phyloP scores from a whole-genome alignment of 2,113 vertebrate species.

The Peromyscus maniculatus region DNA sequence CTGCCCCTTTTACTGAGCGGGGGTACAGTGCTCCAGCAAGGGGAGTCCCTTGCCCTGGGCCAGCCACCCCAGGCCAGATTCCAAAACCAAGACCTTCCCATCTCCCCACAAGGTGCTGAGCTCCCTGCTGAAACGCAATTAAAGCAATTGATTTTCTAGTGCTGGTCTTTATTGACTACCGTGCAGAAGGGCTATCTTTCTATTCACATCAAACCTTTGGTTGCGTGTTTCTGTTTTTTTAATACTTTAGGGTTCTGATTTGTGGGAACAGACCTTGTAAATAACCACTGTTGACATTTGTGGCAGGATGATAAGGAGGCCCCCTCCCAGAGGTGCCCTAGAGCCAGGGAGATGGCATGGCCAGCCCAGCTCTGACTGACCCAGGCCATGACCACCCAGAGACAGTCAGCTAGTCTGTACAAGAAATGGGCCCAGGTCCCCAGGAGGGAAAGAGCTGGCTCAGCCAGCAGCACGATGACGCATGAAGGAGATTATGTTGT shows the following conservation, averaged over 20 bases:
- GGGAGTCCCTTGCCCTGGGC: conserved; percentile 28
- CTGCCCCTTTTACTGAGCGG: conserved; percentile 1
- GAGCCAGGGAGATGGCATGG: not conserved
- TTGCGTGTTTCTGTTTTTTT: conserved; percentile 61
- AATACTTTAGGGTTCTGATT: conserved; percentile 74
- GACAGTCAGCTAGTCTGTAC: not conserved
- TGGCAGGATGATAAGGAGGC: conserved; percentile 65
- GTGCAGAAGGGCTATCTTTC: conserved; percentile 91
- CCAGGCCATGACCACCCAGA: conserved; percentile 9
- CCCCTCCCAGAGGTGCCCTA: not conserved
- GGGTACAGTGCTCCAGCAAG: not conserved
- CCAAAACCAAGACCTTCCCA: conserved; percentile 49
- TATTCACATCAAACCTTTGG: conserved; percentile 84
- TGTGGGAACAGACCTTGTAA: conserved; percentile 85
- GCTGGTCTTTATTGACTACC: conserved; percentile 89
- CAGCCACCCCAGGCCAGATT: conserved; percentile 18
- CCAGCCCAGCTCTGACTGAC: conserved; percentile 24
- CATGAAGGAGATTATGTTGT: conserved; percentile 83
- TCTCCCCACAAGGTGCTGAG: conserved; percentile 79
- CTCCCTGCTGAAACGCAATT: conserved; percentile 83
- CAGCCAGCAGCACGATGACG: conserved; percentile 69
- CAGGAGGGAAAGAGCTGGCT: conserved; percentile 58
- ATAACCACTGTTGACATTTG: conserved; percentile 83
- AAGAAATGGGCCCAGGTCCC: not conserved
- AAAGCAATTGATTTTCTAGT: conserved; percentile 89